phyloP scores from a whole-genome alignment of 2,113 vertebrate genomes.

The Platichthys flesus region DNA sequence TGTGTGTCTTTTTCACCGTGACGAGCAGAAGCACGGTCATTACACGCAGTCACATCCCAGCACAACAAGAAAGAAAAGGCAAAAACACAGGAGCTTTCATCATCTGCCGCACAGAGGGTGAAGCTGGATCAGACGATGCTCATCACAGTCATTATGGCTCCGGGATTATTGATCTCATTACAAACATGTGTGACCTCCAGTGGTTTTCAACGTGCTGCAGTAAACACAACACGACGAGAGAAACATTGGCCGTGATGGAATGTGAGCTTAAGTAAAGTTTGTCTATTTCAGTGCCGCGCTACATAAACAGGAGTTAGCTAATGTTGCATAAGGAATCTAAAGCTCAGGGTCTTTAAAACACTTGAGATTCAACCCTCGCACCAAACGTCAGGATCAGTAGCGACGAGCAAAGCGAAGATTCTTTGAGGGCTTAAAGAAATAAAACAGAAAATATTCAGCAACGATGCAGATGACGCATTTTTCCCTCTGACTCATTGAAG shows the following conservation, averaged over 20 bases:
- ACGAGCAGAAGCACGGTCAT: not conserved
- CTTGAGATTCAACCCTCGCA: too few species aligned
- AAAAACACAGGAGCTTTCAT: too few species aligned
- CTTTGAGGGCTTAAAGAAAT: too few species aligned
- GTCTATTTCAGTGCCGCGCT: too few species aligned
- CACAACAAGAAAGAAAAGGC: not conserved
- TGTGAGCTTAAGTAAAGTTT: not conserved
- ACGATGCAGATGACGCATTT: too few species aligned
- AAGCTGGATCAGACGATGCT: not conserved
- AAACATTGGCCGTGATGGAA: not conserved
- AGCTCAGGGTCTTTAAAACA: too few species aligned
- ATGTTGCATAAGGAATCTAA: too few species aligned
- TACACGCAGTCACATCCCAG: not conserved
- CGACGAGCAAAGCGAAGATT: too few species aligned
- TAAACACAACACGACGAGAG: not conserved
- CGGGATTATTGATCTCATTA: slow-evolving; percentile 19
- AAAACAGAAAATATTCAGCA: too few species aligned
- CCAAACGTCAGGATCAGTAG: too few species aligned
- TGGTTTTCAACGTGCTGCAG: not conserved
- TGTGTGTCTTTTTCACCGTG: not conserved
- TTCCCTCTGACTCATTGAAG: too few species aligned
- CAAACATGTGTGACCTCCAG: not conserved
- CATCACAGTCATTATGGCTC: not conserved
- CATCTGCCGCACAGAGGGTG: not conserved
- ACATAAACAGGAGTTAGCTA: too few species aligned